Evolutionary conservation across 2,888 invertebrate species (phyloP), one percentile per base, ranked within the genome.

Genomic region (Lycaena phlaeas): DNA sequence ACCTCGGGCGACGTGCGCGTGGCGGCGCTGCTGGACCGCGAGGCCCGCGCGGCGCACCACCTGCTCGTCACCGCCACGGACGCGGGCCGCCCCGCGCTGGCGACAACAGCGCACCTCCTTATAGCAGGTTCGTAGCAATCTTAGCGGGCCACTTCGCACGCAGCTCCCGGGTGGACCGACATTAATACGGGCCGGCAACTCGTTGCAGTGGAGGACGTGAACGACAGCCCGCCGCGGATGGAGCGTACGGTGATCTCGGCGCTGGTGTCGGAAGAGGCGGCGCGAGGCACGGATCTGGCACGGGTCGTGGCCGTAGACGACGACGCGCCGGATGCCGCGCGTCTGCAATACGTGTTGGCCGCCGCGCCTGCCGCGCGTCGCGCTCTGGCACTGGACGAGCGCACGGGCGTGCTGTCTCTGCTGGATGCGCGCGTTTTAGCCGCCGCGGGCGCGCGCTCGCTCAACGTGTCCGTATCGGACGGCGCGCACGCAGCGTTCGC

Each of bases 381-480:
- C 50, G 62, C 68, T 40, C 64, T 71, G 52, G 44, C 53, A 25
- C 56, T 75, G 52, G 52, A 74, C 58, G 41, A 68, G 55, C 63
- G 58, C 59, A 59, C 70, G 27, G 76, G 75, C 57, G 70, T 73
- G 57, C 59, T 75, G 42, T 3, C 65, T 50, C 63, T 76, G 39
- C 56, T 51, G 34, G 63, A 61, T 50, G 30, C 68, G 46, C 56
- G 59, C 47, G 64, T 70, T 31, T 92, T 92, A 63, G 88, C 89
- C 47, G 87, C 88, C 37, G 84, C 87, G 86, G 39, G 89, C 90
- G 61, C 64, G 58, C 76, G 78, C 57, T 67, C 74, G 49, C 86
- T 98, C 44, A 98, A 98, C 82, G 91, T 98, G 22, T 97, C 97
- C 1, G 97, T 96, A 27, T 94, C 95, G 41, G 98, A 98, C 82